phyloP scores from a whole-genome alignment of 2,888 invertebrate genomes.

The Megamerina dolium region DNA sequence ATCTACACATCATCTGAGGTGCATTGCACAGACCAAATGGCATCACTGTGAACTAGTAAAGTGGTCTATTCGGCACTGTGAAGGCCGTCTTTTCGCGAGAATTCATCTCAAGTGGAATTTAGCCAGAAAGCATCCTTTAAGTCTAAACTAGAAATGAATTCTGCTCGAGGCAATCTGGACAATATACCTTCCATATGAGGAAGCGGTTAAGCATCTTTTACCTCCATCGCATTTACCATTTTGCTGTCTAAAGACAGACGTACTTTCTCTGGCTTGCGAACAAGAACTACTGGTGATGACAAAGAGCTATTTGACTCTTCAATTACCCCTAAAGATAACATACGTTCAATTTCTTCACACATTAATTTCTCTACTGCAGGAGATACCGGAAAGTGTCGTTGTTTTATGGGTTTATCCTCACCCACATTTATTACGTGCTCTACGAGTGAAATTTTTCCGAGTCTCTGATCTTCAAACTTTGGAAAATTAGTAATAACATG shows the following conservation, averaged over 20 bases:
- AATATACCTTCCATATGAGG: not conserved
- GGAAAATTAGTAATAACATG: too few species aligned
- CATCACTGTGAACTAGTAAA: conserved; percentile 7
- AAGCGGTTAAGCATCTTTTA: not conserved
- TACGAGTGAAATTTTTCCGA: conserved; percentile 5
- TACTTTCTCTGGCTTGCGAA: conserved; percentile 2
- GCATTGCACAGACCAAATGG: conserved; percentile 7
- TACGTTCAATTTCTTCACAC: conserved; percentile 25
- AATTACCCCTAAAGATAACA: conserved; percentile 21
- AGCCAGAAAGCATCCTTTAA: too few species aligned
- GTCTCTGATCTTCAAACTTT: not conserved
- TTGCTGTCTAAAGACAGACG: not conserved
- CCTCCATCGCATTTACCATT: not conserved
- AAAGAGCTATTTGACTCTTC: conserved; percentile 12
- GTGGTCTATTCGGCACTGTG: too few species aligned
- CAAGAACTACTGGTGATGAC: conserved; percentile 2
- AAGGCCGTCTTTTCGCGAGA: too few species aligned
- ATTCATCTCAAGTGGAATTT: too few species aligned
- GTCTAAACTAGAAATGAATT: conserved; percentile 1
- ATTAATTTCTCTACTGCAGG: conserved; percentile 8
- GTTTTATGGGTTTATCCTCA: not conserved
- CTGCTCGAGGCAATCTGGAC: not conserved
- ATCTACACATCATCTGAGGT: conserved; percentile 2
- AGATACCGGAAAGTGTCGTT: conserved; percentile 7
- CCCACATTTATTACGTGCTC: conserved; percentile 11